Conservation (phyloP, 2,888 invertebrate genomes). For the Drosophila affinis region DNA sequence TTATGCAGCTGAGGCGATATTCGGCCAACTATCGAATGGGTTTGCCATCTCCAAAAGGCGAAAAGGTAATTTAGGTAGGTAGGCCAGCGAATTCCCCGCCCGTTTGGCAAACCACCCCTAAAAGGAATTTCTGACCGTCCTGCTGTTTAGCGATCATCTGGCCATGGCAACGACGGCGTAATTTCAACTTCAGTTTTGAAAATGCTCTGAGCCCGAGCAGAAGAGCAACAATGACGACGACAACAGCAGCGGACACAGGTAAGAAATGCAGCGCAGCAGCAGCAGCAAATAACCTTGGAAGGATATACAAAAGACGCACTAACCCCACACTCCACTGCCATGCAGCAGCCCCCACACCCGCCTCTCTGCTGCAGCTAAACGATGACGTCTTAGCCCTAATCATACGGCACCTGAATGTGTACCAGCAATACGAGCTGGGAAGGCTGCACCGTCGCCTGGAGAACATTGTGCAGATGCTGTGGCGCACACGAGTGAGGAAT, state of each 20-base stretch:
- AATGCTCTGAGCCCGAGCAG: slow-evolving; percentile 34
- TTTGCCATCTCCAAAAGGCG: slow-evolving; percentile 48
- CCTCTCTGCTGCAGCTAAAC: slow-evolving; percentile 68
- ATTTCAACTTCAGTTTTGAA: slow-evolving; percentile 49
- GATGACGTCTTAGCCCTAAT: slow-evolving; percentile 76
- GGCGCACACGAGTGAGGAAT: slow-evolving; percentile 64
- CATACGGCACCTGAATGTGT: slow-evolving; percentile 57
- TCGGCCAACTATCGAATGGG: neutral
- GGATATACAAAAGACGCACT: neutral
- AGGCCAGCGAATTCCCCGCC: slow-evolving; percentile 42
- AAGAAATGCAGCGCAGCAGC: slow-evolving; percentile 17
- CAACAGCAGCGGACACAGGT: slow-evolving; percentile 51
- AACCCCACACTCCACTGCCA: neutral
- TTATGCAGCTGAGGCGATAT: neutral
- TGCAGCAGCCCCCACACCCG: slow-evolving; percentile 10
- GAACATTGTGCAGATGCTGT: slow-evolving; percentile 61
- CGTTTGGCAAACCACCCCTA: slow-evolving; percentile 64
- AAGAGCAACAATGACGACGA: slow-evolving; percentile 55
- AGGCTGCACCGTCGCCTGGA: slow-evolving; percentile 67
- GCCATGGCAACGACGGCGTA: slow-evolving; percentile 17
- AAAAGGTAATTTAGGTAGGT: slow-evolving; percentile 38
- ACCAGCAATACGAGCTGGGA: slow-evolving; percentile 67
- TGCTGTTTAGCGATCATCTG: slow-evolving; percentile 53
- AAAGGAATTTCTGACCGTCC: slow-evolving; percentile 7
- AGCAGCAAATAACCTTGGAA: slow-evolving; percentile 2